A percentile compares a stretch with the other conserved stretches of the same genome.
Evolutionary conservation across 2,797 vertebrate genomes (phyloP).

Genomic region (Danionella dracula): DNA sequence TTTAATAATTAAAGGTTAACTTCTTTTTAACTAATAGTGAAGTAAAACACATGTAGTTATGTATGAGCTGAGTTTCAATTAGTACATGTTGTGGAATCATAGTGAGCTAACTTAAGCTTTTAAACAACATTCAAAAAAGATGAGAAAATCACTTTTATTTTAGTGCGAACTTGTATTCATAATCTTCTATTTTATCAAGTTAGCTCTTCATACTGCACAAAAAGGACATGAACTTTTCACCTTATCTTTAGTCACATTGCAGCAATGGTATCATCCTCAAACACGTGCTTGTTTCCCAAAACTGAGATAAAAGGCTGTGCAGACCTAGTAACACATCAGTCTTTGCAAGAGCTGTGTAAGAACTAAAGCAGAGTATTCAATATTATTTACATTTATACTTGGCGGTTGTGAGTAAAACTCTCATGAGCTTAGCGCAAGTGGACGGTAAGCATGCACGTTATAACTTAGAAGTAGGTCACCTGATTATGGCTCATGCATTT

Average conservation of each 20-base stretch:
- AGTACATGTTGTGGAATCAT: no score
- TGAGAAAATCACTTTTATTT: no score
- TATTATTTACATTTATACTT: slow-evolving; percentile 9
- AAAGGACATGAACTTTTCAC: background rate
- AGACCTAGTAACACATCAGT: background rate
- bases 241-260: slow-evolving; percentile 5
- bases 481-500: slow-evolving; percentile 42
- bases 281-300: background rate
- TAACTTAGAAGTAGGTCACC: slow-evolving; percentile 47
- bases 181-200: no score
- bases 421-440: background rate
- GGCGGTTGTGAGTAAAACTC: background rate
- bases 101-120: no score
- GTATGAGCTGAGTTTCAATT: no score
- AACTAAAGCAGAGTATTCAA: background rate
- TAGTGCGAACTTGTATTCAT: no score
- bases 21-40: no score
- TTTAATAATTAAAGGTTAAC: no score
- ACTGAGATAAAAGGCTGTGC: slow-evolving; percentile 2
- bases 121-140: no score
- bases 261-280: background rate
- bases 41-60: no score
- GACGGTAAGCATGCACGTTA: slow-evolving; percentile 7
- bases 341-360: background rate
- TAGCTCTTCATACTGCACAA: no score